Evolutionary conservation across 2,888 invertebrate genomes (phyloP), one percentile per base, ranked within the genome.

Genomic region (Phlogophora meticulosa): DNA sequence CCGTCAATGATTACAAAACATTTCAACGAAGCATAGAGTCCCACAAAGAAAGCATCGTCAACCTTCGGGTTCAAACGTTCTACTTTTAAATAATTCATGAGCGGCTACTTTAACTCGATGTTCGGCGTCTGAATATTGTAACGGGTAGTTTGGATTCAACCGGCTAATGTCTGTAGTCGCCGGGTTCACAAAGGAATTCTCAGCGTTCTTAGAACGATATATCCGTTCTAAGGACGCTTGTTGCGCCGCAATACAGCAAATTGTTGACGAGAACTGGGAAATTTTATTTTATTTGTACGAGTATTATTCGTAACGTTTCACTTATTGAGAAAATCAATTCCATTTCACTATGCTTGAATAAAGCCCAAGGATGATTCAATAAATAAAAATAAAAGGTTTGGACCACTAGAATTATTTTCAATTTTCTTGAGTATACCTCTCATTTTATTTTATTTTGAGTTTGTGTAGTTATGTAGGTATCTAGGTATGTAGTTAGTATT

Each of bases 81-180:
- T 22, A 10, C 24, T 22, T 28, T 28, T 80, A 69, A 78, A 80
- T 80, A 80, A 80, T 80, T 75, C 78, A 80, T 75, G 78, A 77
- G 58, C 28, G 56, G 60, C 51, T 24, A 67, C 64, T 67, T 43
- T 73, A 71, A 70, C 64, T 32, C 53, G 15, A 52, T 68, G 49
- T 69, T 78, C 66, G 52, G 46, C 20, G 49, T 38, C 67, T 67
- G 78, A 80, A 80, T 80, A 69, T 57, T 67, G 40, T 64, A 67
- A 53, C 42, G 49, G 42, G n/a, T 69, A 63, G 61, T 78, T 70
- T 51, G 28, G 56, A 63, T 60, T 78, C 48, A 74, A 45, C 73
- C 59, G 43, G 22, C 51, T 77, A 77, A 77, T 60, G 59, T 62
- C 43, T 51, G 53, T 46, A 46, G 40, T 48, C 42, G 48, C 36